A percentile compares a stretch with the other conserved stretches of the same genome.
Conservation (phyloP, 2,113 vertebrate species). For the Pomatostomus ruficeps region DNA sequence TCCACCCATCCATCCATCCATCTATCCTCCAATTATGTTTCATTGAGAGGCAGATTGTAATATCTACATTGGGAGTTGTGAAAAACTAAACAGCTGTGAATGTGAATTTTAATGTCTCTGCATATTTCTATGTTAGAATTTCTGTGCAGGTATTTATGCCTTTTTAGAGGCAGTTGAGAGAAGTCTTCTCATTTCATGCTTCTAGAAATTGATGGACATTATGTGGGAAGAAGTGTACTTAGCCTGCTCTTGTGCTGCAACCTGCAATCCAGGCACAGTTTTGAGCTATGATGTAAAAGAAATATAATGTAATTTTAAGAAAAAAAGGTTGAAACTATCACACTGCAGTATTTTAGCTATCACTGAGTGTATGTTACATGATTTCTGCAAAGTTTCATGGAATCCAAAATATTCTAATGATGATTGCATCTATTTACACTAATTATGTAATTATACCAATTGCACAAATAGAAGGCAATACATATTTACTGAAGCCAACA, state of each 20-base stretch:
- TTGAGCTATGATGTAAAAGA: background rate
- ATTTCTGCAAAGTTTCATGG: constrained; percentile 35
- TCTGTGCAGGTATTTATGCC: background rate
- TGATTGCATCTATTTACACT: constrained; percentile 47
- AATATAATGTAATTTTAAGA: background rate
- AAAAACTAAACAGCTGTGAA: background rate
- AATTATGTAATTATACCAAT: constrained; percentile 54
- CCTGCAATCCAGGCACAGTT: background rate
- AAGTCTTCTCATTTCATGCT: background rate
- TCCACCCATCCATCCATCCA: background rate
- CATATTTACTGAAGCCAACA: background rate
- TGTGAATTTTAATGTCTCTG: background rate
- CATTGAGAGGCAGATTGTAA: background rate
- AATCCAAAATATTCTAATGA: constrained; percentile 29
- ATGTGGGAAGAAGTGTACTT: background rate
- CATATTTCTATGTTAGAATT: background rate
- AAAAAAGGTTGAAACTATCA: background rate
- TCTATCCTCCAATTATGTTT: background rate
- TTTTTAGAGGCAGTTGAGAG: background rate
- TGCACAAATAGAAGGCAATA: constrained; percentile 25
- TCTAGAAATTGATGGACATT: background rate
- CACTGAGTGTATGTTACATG: background rate
- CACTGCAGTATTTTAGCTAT: background rate
- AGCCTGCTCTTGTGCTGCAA: background rate
- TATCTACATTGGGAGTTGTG: background rate